Conservation (phyloP, 2,888 invertebrate genomes). For the Microctonus hyperodae region DNA sequence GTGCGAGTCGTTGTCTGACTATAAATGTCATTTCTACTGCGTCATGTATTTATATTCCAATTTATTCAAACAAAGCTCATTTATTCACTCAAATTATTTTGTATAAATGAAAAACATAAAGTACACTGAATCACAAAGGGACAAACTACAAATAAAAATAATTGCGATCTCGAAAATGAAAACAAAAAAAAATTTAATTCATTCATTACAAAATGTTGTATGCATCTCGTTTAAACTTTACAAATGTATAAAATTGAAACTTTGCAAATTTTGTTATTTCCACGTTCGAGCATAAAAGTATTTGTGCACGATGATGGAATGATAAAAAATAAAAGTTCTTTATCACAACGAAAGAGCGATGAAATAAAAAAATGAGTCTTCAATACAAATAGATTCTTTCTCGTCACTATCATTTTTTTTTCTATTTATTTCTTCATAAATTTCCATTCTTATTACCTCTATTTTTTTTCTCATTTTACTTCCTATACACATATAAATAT, state of each 20-base stretch:
- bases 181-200: not conserved
- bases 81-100: not conserved
- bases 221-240: not conserved
- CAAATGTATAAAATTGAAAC: slow-evolving; percentile 20
- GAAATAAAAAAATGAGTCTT: slow-evolving; percentile 10
- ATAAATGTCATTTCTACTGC: not conserved
- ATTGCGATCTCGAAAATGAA: not conserved
- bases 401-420: slow-evolving; percentile 17
- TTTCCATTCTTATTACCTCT: not conserved
- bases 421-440: not conserved
- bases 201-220: not conserved
- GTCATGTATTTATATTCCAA: not conserved
- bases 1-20: not conserved
- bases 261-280: slow-evolving; percentile 15
- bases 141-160: not conserved
- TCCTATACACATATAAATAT: not conserved
- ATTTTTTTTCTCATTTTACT: not conserved
- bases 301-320: not conserved
- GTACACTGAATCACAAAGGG: not conserved
- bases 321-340: slow-evolving; percentile 11
- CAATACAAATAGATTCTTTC: slow-evolving; percentile 19
- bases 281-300: not conserved
- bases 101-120: not conserved
- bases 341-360: not conserved
- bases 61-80: not conserved